Evolutionary conservation across 2,797 vertebrate species (phyloP), one percentile per base, ranked within the genome.

Genomic region (Rhabdophis nuchalis): DNA sequence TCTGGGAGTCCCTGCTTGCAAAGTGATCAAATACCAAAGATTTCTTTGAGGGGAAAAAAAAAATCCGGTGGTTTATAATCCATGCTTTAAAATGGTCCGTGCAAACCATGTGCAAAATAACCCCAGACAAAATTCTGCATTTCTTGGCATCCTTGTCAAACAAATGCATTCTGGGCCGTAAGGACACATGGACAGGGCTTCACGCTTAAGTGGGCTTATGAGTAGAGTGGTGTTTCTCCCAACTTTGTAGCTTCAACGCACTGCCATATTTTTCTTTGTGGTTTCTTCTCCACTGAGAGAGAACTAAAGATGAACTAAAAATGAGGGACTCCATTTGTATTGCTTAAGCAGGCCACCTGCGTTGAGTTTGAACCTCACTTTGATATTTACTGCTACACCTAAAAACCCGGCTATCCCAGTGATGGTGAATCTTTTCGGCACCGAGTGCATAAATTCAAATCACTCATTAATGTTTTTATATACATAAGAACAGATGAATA

Each of bases 31-130:
- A 72, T 72, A 32, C 16, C 64, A 72, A 72, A 72, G n/a, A 68
- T n/a, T 5, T 27, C 1, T 64, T 64, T 29, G 56, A 23, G 11
- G 6, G 5, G 53, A 13, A 16, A 3, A 56, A 57, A 1, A 56
- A 20, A 82, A 95, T 93, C 86, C 92, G 91, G 92, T 92, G 56
- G 57, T 95, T 93, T 94, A 68, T 86, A 54, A 91, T 90, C 58
- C 60, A 32, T 91, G 20, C 1, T 36, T 36, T 92, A 91, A 90
- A 90, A 89, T 60, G 94, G 93, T 90, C 95, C 95, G 91, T 72
- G 94, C 93, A 11, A 58, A 23, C 2, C 6, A 29, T 64, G 58
- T 23, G 18, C 18, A 36, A 68, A 60, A 72, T 50, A 32, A 36
- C 46, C 4, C 10, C 9, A 6, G 50, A 32, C n/a, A 23, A 72